phyloP scores from a whole-genome alignment of 2,888 invertebrate species.

The Lasius platythorax region DNA sequence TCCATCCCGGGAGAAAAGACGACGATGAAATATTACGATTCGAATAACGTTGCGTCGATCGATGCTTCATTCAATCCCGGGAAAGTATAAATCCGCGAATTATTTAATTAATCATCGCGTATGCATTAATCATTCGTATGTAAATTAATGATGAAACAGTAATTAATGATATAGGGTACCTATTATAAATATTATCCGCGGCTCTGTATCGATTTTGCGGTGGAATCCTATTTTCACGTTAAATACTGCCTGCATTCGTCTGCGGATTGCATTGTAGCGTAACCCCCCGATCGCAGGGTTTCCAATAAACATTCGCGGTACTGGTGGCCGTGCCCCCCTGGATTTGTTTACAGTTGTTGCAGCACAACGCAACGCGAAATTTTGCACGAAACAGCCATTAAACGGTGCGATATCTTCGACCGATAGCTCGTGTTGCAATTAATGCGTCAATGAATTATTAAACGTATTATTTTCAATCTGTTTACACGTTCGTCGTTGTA shows the following conservation, averaged over 20 bases:
- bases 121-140: slow-evolving; percentile 18
- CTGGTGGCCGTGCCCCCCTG: not conserved
- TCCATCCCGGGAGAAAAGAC: not conserved
- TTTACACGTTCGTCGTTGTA: not conserved
- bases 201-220: slow-evolving; percentile 6
- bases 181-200: not conserved
- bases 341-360: slow-evolving; percentile 11
- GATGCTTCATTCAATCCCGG: not conserved
- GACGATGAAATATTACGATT: not conserved
- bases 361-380: not conserved
- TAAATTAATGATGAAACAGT: slow-evolving; percentile 27
- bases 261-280: not conserved
- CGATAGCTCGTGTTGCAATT: not conserved
- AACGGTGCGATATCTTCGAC: not conserved
- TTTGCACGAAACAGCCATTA: slow-evolving; percentile 27
- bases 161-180: slow-evolving; percentile 1
- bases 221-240: slow-evolving; percentile 5
- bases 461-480: slow-evolving; percentile 7
- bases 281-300: not conserved
- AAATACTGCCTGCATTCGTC: not conserved
- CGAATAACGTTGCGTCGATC: slow-evolving; percentile 15
- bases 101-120: slow-evolving; percentile 33
- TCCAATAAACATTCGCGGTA: not conserved
- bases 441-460: slow-evolving; percentile 21
- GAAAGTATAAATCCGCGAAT: not conserved